Base-by-base conservation (phyloP, 2,113 vertebrate genomes). In the Callocephalon fimbriatum region DNA sequence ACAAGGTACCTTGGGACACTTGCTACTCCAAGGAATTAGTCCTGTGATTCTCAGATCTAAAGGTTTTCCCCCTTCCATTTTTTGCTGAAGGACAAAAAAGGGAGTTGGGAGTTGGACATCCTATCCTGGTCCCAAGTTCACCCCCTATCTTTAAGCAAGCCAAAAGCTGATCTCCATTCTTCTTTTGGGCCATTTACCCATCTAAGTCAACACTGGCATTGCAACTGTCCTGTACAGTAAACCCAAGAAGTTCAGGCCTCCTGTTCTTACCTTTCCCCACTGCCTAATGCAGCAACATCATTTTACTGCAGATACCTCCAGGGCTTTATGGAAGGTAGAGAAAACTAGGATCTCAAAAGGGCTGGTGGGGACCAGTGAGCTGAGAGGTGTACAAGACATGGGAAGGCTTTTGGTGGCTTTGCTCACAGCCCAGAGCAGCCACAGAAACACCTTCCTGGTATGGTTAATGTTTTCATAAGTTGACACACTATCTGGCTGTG, bases 91-190 rank as follows among this genome's bases (percentile, higher is more conserved):
- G 67, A 90, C 78, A 89, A 81, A 53, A 87, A 90, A 83, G 9
- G 10, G 63, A 63, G 32, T 29, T 71, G 48, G 48, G 72, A 76
- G 45, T 40, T 38, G 62, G 78, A 75, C 38, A 65, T 56, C 54
- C 68, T 79, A 40, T 58, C 94, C 78, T 77, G 76, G 73, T 92
- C 86, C 83, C 90, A 93, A 15, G 73, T 56, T 90, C 86, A 93
- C 51, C 45, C 51, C 31, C 20, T 50, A 77, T 12, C 42, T 83
- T 79, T 32, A 84, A 51, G 65, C 31, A 75, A 86, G 65, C 27
- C 86, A 75, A 66, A 91, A 77, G 35, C 32, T 0, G 0, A 67
- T 66, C 32, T 11, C 26, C 35, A 23, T 62, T 85, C 32, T 75
- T 38, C 63, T 63, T 48, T 75, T 10, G 6, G 56, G 73, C 44